phyloP scores from a whole-genome alignment of 2,113 vertebrate genomes.

The Redunca redunca region DNA sequence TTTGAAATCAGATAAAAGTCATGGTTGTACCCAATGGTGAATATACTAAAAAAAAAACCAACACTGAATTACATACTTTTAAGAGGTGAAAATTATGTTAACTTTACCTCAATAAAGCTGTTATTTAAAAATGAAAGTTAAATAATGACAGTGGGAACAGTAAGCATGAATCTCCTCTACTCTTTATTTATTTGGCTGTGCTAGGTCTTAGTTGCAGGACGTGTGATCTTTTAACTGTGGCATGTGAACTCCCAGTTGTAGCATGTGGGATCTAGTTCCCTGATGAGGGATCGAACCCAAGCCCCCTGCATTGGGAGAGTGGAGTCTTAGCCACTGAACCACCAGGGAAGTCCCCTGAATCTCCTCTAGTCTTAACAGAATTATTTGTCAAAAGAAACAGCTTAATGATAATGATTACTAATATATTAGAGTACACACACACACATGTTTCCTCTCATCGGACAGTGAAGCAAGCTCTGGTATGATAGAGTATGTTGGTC shows the following conservation, averaged over 20 bases:
- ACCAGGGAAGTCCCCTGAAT: not conserved
- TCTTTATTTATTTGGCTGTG: not conserved
- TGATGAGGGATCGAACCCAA: not conserved
- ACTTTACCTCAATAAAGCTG: not conserved
- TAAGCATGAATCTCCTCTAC: not conserved
- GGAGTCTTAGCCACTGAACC: not conserved
- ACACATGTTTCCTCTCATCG: not conserved
- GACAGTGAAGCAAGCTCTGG: not conserved
- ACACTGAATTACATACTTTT: not conserved
- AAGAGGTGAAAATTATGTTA: not conserved
- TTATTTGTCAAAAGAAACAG: not conserved
- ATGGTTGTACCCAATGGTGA: not conserved
- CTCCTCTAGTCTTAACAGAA: not conserved
- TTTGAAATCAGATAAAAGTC: not conserved
- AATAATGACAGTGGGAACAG: not conserved
- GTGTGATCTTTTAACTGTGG: not conserved
- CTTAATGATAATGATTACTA: not conserved
- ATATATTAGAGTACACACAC: not conserved
- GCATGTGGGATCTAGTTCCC: not conserved
- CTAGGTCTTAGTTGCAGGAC: not conserved
- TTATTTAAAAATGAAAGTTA: conserved; percentile 22
- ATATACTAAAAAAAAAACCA: not conserved
- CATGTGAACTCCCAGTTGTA: not conserved
- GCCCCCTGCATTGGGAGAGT: not conserved
- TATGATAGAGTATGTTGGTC: not conserved